phyloP scores from a whole-genome alignment of 2,113 vertebrate genomes.

The Rhabdomys dilectus region DNA sequence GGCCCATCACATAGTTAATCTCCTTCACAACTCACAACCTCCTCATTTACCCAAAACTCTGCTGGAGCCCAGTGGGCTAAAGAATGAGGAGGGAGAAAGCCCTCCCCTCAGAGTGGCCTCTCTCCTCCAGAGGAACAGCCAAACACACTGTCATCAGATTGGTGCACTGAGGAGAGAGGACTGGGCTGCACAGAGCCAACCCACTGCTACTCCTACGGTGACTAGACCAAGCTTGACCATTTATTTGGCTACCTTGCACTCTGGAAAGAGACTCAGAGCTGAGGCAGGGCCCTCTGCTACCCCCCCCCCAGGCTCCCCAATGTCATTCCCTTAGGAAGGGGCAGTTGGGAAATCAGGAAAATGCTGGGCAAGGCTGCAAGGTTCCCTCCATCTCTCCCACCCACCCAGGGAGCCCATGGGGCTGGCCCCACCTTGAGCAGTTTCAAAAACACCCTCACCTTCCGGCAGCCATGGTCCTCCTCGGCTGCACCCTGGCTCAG shows the following conservation, averaged over 20 bases:
- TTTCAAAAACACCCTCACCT: constrained; percentile 87
- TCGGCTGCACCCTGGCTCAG: constrained; percentile 90
- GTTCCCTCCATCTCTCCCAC: background rate
- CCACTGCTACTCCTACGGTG: background rate
- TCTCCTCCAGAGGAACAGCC: background rate
- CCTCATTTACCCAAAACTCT: background rate
- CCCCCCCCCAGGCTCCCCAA: background rate
- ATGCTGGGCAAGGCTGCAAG: background rate
- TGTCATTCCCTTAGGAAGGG: background rate
- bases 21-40: background rate
- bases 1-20: background rate
- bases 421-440: background rate
- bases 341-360: background rate
- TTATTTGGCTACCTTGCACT: background rate
- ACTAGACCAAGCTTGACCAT: background rate
- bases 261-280: background rate
- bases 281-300: background rate
- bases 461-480: constrained; percentile 93
- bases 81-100: background rate
- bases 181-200: background rate
- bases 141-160: background rate
- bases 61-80: background rate
- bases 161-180: background rate
- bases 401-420: background rate
- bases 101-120: background rate